Evolutionary conservation across 2,888 invertebrate species (phyloP), one percentile per base, ranked within the genome.

Genomic region (Chesias legatella): DNA sequence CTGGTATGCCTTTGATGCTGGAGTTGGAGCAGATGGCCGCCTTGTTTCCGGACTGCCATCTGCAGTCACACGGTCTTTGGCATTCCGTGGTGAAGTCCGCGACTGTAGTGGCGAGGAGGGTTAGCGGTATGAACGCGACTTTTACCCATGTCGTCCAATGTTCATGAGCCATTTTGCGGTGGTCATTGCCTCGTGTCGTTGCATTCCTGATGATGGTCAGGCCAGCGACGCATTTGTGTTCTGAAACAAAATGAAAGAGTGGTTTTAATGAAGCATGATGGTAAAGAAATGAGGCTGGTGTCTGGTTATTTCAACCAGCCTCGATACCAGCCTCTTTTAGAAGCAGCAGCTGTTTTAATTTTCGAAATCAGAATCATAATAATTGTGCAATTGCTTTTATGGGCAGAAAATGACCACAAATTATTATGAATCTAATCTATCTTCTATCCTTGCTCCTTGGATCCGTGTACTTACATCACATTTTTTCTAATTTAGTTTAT

Each of bases 1-100:
- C 86, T 0, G 97, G 97, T 33, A 97, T 91, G 20, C 89, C 72
- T 43, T 82, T 90, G 11, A 95, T 88, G 23, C 91, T 90, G 29
- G 91, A 91, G 47, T 90, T 90, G 33, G 90, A 91, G 79, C 97
- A 97, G 60, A 95, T 94, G 17, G 96, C 96, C 1, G 93, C 92
- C 75, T 94, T 95, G 74, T 94, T 95, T 0, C 96, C 96, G 11
- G 93, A 93, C 40, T 92, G 92, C 96, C 97, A 97, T 63, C 93
- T 92, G 75, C 97, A 97, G 67, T 93, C 92, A 79, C 97, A 97
- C 9, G 90, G 89, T 51, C 90, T 79, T 50, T 91, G 91, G 81
- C 94, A 94, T 73, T 90, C 90, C 28, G 90, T 90, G 43, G 90
- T 90, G 73, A 91, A 91, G 60, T 88, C 88, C 48, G 89, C 88